A percentile compares a stretch with the other conserved stretches of the same genome.
Conservation (phyloP, 2,113 vertebrate species). For the Cephalopholis sonnerati region DNA sequence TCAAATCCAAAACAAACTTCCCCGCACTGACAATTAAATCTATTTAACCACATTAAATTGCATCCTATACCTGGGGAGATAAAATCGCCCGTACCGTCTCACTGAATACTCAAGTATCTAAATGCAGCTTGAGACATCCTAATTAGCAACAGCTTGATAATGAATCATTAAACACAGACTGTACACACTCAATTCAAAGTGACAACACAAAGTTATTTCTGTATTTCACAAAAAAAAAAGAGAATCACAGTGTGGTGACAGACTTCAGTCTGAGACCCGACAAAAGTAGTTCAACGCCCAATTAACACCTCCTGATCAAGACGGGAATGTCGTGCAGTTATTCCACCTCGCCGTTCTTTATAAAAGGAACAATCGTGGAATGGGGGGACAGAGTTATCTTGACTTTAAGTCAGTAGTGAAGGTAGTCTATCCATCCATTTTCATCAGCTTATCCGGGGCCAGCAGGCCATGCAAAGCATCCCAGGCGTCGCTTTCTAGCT, state of each 20-base stretch:
- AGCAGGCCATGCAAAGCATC: too few species aligned
- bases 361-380: too few species aligned
- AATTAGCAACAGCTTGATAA: not conserved
- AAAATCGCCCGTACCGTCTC: not conserved
- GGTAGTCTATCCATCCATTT: too few species aligned
- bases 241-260: not conserved
- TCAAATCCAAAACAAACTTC: not conserved
- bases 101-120: not conserved
- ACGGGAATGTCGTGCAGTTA: too few species aligned
- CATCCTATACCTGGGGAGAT: not conserved
- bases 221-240: slow-evolving; percentile 5
- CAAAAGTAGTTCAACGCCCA: too few species aligned
- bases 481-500: too few species aligned
- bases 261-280: too few species aligned
- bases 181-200: not conserved
- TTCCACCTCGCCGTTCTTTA: too few species aligned
- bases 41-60: not conserved
- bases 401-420: too few species aligned
- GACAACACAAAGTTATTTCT: not conserved
- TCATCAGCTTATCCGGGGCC: too few species aligned
- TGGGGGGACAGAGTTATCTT: too few species aligned
- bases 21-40: not conserved
- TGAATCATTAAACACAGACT: not conserved
- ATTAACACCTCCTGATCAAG: too few species aligned
- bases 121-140: not conserved